These are phyloP conservation scores for Willisornis vidua DNA, from an alignment of 2,113 vertebrate genomes.

Conservation along the genomic window DNA sequence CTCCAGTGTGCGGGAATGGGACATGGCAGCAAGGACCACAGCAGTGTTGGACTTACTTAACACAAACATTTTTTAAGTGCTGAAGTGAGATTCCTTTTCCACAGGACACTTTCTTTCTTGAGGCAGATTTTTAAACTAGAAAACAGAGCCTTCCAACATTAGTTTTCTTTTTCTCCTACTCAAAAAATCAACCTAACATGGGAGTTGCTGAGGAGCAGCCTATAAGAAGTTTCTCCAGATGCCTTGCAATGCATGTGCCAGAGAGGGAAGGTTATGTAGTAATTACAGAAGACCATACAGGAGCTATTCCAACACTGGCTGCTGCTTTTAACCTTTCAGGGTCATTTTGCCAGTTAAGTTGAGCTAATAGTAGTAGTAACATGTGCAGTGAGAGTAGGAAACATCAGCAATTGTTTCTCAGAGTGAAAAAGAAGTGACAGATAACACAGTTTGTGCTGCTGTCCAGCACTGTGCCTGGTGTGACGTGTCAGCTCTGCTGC, in stretches of 20 bases:
- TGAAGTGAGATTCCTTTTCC: background rate
- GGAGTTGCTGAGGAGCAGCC: background rate
- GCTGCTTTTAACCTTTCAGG: background rate
- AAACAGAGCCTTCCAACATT: background rate
- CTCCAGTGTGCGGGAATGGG: background rate
- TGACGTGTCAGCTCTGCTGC: background rate
- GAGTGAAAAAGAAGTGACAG: background rate
- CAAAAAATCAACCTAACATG: background rate
- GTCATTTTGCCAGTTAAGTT: background rate
- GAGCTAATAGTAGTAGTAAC: background rate
- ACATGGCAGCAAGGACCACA: background rate
- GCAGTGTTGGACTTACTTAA: background rate
- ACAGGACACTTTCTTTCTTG: background rate
- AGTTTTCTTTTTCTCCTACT: background rate
- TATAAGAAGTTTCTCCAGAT: background rate
- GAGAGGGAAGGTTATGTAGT: background rate
- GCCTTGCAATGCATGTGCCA: background rate
- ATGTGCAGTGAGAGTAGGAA: background rate
- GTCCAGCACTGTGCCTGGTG: background rate
- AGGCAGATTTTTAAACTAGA: background rate
- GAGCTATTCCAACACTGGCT: background rate
- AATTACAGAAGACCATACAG: background rate
- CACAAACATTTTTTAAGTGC: background rate
- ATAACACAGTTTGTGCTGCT: background rate
- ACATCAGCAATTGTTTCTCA: background rate